Conservation (phyloP, 2,113 vertebrate species). For the Gorsachius goisagi region DNA sequence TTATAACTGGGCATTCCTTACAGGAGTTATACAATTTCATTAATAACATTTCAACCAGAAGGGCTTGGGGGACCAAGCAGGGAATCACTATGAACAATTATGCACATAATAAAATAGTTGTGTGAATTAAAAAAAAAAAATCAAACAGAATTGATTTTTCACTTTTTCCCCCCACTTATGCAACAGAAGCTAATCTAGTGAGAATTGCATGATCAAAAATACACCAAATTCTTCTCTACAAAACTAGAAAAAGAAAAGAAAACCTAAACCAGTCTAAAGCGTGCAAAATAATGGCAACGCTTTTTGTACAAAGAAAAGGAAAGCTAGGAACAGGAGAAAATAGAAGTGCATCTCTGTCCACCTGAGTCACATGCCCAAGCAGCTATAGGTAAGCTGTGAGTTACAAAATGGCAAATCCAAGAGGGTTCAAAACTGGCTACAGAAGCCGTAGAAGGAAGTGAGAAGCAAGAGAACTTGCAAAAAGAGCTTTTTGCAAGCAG, state of each 20-base stretch:
- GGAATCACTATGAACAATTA: background rate
- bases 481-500: background rate
- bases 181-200: background rate
- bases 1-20: background rate
- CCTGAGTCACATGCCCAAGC: background rate
- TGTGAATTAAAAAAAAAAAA: background rate
- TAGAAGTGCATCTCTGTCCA: fast-evolving
- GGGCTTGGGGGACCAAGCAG: background rate
- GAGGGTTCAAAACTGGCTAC: background rate
- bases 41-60: background rate
- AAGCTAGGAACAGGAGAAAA: background rate
- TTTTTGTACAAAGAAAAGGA: background rate
- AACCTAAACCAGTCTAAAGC: background rate
- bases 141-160: background rate
- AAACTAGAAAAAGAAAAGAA: background rate
- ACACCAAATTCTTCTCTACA: background rate
- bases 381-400: background rate
- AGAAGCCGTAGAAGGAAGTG: fast-evolving
- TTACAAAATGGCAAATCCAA: background rate
- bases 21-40: too few species aligned
- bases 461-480: background rate
- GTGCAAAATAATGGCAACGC: background rate
- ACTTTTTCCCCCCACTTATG: fast-evolving
- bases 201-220: background rate
- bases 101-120: background rate